Evolutionary conservation across 2,888 invertebrate genomes (phyloP), one percentile per base, ranked within the genome.

Genomic region (Dorcus parallelipipedus): DNA sequence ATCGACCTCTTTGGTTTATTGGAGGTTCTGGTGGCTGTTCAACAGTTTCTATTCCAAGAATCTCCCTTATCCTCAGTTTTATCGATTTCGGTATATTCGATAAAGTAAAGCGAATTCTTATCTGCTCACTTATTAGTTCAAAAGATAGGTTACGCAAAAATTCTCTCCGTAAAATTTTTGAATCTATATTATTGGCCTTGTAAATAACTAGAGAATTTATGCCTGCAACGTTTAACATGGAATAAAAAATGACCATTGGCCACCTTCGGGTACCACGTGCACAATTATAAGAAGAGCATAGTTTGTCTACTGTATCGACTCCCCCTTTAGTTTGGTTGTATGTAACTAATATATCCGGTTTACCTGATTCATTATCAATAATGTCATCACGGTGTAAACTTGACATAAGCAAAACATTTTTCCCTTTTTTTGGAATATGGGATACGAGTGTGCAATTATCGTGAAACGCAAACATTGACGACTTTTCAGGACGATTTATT

Each of bases 211-310:
- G 14, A n/a, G 49, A 41, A 41, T 59, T 59, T 10, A 59, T 52
- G 9, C 47, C 59, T 38, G 45, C 41, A 7, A 56, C 47, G 26
- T 51, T 56, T 9, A 45, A 23, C 14, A 45, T 9, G 51, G 39
- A n/a, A 33, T 49, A 59, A 56, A 59, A 59, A 39, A 59, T 42
- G 10, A 52, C 59, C 52, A 58, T 55, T 3, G 55, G 52, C 58
- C 55, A 61, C 38, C 58, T 20, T 45, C 53, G 45, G 33, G 53
- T 53, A 38, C 43, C 45, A 26, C 59, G 49, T 14, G 54, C 43
- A 45, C 51, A 47, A 38, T 52, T 57, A 40, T 57, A 57, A 14
- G 33, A 40, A 10, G 45, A 48, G 42, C 53, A 52, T 38, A 56
- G 40, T 42, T 56, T 39, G 42, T 56, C 49, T 9, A 56, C 52